Percentiles rank a stretch among this genome's conserved stretches.
These are phyloP conservation scores for Sturmia bella DNA, from an alignment of 2,888 invertebrate species.

Conservation along the genomic window DNA sequence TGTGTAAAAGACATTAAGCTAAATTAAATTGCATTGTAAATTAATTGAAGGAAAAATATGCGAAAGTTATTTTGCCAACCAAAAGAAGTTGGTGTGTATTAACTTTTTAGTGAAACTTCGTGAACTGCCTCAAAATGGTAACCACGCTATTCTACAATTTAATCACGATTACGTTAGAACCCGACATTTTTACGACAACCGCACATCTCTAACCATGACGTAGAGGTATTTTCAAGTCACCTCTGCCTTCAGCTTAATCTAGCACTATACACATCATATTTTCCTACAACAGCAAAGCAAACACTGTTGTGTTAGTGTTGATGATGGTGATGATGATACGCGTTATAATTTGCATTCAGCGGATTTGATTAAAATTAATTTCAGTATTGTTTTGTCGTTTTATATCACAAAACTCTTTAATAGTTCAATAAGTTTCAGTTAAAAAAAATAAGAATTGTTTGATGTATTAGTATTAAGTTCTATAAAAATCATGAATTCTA, in stretches of 20 bases:
- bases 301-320: conserved; percentile 22
- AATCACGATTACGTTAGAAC: too few species aligned
- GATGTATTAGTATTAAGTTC: background rate
- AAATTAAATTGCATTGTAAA: too few species aligned
- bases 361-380: conserved; percentile 59
- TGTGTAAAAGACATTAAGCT: too few species aligned
- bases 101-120: too few species aligned
- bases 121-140: too few species aligned
- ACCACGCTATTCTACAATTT: too few species aligned
- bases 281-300: conserved; percentile 38
- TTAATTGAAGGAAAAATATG: too few species aligned
- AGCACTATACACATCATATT: background rate
- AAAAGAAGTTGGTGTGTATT: too few species aligned
- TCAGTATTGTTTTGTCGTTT: conserved; percentile 60
- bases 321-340: conserved; percentile 50
- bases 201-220: background rate
- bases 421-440: background rate
- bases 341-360: conserved; percentile 51
- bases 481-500: background rate
- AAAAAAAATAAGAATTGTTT: background rate
- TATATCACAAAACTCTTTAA: conserved; percentile 29
- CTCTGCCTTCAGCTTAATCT: background rate
- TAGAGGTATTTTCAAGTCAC: background rate
- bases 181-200: too few species aligned
- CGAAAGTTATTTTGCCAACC: too few species aligned